phyloP scores from a whole-genome alignment of 2,113 vertebrate species.

The Pteronura brasiliensis region DNA sequence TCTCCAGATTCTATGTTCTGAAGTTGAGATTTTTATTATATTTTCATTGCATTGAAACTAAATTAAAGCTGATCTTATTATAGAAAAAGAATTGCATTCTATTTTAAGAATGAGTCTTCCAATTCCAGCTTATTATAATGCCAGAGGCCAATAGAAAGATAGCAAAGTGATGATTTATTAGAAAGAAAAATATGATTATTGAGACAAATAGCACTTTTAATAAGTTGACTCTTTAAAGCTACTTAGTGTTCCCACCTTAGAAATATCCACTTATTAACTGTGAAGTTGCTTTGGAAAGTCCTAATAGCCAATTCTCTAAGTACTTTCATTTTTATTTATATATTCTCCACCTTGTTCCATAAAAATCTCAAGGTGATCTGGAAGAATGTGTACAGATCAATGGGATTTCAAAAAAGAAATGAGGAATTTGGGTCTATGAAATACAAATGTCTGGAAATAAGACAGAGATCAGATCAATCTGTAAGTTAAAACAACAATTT shows the following conservation, averaged over 20 bases:
- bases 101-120: slow-evolving; percentile 76
- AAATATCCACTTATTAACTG: neutral
- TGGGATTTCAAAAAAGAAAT: neutral
- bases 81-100: slow-evolving; percentile 75
- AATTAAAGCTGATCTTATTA: slow-evolving; percentile 81
- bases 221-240: slow-evolving; percentile 46
- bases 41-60: slow-evolving; percentile 78
- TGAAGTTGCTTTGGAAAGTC: slow-evolving; percentile 17
- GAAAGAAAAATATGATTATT: slow-evolving; percentile 70
- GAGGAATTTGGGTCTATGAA: neutral
- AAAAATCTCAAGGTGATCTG: neutral
- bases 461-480: neutral
- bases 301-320: neutral
- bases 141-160: slow-evolving; percentile 72
- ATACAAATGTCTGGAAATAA: neutral
- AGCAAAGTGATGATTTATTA: slow-evolving; percentile 55
- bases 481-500: neutral
- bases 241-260: slow-evolving; percentile 45
- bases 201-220: slow-evolving; percentile 72
- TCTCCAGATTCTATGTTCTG: neutral
- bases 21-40: slow-evolving; percentile 70
- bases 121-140: slow-evolving; percentile 73
- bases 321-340: neutral
- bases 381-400: neutral
- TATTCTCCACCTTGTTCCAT: neutral